phyloP scores from a whole-genome alignment of 2,888 invertebrate genomes.

The Netelia virgata region DNA sequence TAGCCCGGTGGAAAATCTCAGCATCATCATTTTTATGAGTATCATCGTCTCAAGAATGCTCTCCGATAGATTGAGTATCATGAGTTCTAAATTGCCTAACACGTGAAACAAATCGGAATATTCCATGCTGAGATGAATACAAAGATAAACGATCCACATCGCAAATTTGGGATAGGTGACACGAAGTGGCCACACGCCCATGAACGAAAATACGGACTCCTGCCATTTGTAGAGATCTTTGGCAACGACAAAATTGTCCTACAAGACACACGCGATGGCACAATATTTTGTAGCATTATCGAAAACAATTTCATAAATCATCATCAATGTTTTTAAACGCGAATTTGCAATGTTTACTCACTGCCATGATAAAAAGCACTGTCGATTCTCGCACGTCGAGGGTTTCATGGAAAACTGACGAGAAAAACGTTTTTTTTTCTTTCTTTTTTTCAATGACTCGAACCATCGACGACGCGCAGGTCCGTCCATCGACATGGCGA shows the following conservation, averaged over 20 bases:
- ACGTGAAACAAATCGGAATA: slow-evolving; percentile 45
- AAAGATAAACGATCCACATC: slow-evolving; percentile 33
- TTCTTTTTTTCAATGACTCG: neutral
- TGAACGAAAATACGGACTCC: slow-evolving; percentile 29
- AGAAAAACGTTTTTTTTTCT: neutral
- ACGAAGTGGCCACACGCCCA: slow-evolving; percentile 53
- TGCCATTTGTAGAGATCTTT: slow-evolving; percentile 57
- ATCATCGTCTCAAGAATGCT: slow-evolving; percentile 28
- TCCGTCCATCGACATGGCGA: neutral
- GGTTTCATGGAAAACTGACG: neutral
- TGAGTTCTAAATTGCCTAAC: slow-evolving; percentile 40
- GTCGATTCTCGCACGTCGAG: neutral
- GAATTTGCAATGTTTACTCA: neutral
- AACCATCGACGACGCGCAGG: neutral
- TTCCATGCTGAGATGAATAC: slow-evolving; percentile 41
- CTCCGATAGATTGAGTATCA: slow-evolving; percentile 50
- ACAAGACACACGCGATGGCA: neutral
- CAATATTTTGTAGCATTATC: neutral
- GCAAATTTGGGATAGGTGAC: slow-evolving; percentile 42
- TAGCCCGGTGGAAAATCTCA: slow-evolving; percentile 47
- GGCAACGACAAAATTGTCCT: slow-evolving; percentile 47
- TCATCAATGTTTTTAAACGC: neutral
- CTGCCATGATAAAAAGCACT: slow-evolving; percentile 4
- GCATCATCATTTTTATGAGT: slow-evolving; percentile 12
- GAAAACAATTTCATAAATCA: neutral